phyloP scores from a whole-genome alignment of 2,113 vertebrate genomes.

The Aptenodytes patagonicus region DNA sequence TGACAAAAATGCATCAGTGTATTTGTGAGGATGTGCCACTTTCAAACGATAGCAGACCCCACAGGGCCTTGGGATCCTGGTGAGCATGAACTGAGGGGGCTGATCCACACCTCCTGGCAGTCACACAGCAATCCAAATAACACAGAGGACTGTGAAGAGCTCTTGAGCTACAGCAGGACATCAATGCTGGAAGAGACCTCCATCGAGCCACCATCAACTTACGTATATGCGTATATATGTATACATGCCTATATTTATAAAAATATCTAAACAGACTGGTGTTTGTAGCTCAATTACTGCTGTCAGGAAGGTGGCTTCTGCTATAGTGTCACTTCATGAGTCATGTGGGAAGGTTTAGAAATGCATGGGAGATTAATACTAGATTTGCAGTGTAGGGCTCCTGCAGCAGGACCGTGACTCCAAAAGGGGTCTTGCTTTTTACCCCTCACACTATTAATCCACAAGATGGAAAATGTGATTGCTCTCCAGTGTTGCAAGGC shows the following conservation, averaged over 20 bases:
- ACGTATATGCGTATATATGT: not conserved
- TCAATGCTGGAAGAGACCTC: not conserved
- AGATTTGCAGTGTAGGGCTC: not conserved
- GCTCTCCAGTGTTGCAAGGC: not conserved
- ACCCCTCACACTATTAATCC: not conserved
- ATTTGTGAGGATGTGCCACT: not conserved
- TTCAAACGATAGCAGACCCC: not conserved
- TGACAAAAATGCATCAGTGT: not conserved
- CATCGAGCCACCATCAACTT: fast-evolving
- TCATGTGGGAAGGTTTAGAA: not conserved
- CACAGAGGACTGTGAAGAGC: not conserved
- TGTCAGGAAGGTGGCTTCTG: not conserved
- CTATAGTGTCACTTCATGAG: not conserved
- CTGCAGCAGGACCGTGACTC: not conserved
- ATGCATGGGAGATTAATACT: not conserved
- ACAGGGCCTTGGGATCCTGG: not conserved
- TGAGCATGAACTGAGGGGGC: not conserved
- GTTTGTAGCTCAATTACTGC: not conserved
- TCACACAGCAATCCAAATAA: not conserved
- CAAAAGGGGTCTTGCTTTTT: not conserved
- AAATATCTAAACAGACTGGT: not conserved
- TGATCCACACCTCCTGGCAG: not conserved
- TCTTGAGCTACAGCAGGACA: not conserved
- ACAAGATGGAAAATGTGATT: not conserved
- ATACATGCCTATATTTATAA: not conserved